Evolutionary conservation across 2,797 vertebrate genomes (phyloP), one percentile per base, ranked within the genome.

Genomic region (Phrynocephalus guinanensis): DNA sequence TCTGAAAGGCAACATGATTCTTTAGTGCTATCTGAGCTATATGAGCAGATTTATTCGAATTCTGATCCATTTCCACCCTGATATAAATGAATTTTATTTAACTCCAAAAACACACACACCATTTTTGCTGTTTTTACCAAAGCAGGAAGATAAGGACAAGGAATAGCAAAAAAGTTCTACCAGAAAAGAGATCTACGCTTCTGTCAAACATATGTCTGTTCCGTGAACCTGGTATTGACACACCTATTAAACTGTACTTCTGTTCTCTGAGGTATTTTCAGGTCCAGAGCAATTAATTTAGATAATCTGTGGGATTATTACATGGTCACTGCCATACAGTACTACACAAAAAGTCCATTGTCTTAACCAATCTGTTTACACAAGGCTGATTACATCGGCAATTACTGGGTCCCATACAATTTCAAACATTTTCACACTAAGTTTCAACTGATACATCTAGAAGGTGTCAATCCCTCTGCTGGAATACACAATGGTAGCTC

Each of bases 361-460:
- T 84, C 88, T 70, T 28, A 56, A 56, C 80, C 66, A 87, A 76
- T 48, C 86, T 52, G 20, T 84, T 86, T 84, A 78, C 7, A 48
- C 0, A 33, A 50, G 52, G 0, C 28, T 84, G 67, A n/a, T 50
- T 90, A 30, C 77, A 89, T 73, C 73, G 90, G 70, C 85, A 79
- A 76, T 33, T 2, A 0, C 0, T 82, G 79, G 78, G 91, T 79
- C 33, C 50, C n/a, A 87, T 2, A 68, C 6, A 13, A n/a, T 86
- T n/a, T 70, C 82, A 87, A 81, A 91, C 44, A 82, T 56, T 68
- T 88, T 82, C 91, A 84, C 92, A 89, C 80, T 85, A 87, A 52
- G 28, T 82, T 79, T 88, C 0, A 52, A 67, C 80, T 83, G 11
- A 44, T 70, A 80, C 50, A 88, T 66, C n/a, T 48, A 87, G 44